Base-by-base conservation (phyloP, 2,113 vertebrate genomes). In the Myotis lucifugus region DNA sequence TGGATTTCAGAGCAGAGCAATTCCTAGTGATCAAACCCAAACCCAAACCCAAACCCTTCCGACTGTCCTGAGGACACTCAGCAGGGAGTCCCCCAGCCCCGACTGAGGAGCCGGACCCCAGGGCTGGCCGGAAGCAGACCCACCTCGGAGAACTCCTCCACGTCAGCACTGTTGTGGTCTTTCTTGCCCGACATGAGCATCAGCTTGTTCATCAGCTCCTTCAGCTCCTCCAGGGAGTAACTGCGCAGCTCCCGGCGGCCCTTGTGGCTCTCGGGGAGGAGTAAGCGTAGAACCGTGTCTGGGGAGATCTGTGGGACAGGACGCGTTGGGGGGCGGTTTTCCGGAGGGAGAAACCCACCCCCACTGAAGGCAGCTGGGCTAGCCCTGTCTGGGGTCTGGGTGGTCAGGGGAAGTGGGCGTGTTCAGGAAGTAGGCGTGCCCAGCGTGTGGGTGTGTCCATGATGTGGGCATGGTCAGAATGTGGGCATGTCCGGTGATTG, bases 181-280 rank as follows among this genome's bases (percentile, higher is more conserved):
- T 98, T 99, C 98, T 99, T 99, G 48, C 99, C 98, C 0, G 99
- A 99, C 99, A 99, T 99, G 19, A 99, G 99, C 99, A 99, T 99
- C 82, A 99, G 98, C 92, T 99, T 99, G 98, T 99, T 99, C 96
- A 99, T 98, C 61, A 99, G 98, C 37, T 99, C 99, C 6, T 98
- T 97, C 34, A 99, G 98, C 61, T 99, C 99, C 29, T 99, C 99
- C 12, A 99, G 97, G 0, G 99, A 98, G 94, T 99, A 99, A 13
- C 61, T 67, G 40, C 99, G 98, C 0, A 54, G 84, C 17, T 98
- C 93, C 27, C 87, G 91, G 0, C 21, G 1, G 0, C 89, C 98
- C 6, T 97, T 98, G 4, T 98, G 98, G n/a, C 98, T 98, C 85
- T 99, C 99, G 0, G 90, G 97, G 25, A 99, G 99, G 34, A 95